Conservation (phyloP, 2,113 vertebrate species). For the Xenopus laevis region DNA sequence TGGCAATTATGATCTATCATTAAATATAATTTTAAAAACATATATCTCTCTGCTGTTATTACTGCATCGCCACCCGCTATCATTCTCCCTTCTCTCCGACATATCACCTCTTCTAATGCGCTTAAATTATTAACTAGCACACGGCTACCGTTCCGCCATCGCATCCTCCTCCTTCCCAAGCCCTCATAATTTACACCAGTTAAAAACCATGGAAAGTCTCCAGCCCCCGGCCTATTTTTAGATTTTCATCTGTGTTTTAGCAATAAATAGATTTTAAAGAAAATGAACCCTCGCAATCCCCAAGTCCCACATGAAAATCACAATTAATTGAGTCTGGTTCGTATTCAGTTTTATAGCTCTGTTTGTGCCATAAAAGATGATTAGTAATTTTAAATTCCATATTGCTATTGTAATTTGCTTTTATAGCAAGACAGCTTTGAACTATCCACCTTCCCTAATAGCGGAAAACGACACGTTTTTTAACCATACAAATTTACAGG, state of each 20-base stretch:
- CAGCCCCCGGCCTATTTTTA: slow-evolving; percentile 26
- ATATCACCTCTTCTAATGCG: slow-evolving; percentile 24
- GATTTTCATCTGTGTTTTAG: slow-evolving; percentile 5
- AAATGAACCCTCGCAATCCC: slow-evolving; percentile 6
- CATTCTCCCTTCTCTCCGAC: slow-evolving; percentile 24
- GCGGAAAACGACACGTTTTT: slow-evolving; percentile 12
- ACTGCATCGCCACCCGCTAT: slow-evolving; percentile 11
- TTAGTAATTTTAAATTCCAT: slow-evolving; percentile 42
- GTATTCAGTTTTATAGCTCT: slow-evolving; percentile 27
- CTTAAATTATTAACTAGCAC: slow-evolving; percentile 32
- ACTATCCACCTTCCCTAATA: slow-evolving; percentile 39
- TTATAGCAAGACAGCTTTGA: slow-evolving; percentile 31
- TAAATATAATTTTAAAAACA: slow-evolving; percentile 9
- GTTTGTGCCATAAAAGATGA: slow-evolving; percentile 44
- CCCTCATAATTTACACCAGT: slow-evolving; percentile 11
- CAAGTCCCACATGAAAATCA: slow-evolving; percentile 27
- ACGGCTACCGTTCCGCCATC: neutral
- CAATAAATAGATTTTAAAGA: slow-evolving; percentile 29
- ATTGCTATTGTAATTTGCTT: slow-evolving; percentile 46
- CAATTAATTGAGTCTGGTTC: slow-evolving; percentile 33
- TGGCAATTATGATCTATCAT: slow-evolving; percentile 30
- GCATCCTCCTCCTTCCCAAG: neutral
- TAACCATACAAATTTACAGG: slow-evolving; percentile 22
- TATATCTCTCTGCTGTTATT: slow-evolving; percentile 21
- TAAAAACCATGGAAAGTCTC: slow-evolving; percentile 7